phyloP scores from a whole-genome alignment of 2,888 invertebrate species.

The Exephanes ischioxanthus region DNA sequence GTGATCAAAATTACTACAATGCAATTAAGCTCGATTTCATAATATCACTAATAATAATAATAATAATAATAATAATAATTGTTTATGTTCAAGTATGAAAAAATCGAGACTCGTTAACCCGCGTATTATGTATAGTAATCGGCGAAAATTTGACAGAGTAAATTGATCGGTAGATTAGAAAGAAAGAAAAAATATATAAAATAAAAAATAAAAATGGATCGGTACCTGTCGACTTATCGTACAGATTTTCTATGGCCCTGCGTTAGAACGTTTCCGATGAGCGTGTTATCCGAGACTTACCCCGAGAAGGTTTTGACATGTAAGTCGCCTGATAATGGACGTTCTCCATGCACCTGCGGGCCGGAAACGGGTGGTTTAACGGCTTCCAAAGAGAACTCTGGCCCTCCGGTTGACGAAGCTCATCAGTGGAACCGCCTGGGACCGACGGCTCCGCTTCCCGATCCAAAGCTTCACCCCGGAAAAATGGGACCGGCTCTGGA shows the following conservation, averaged over 20 bases:
- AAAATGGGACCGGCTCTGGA: constrained; percentile 87
- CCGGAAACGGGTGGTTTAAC: constrained; percentile 52
- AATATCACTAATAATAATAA: too few species aligned
- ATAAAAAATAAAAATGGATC: constrained; percentile 85
- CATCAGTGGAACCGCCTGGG: constrained; percentile 85
- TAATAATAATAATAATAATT: background rate
- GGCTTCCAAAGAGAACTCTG: constrained; percentile 38
- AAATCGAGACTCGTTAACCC: too few species aligned
- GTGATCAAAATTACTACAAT: background rate
- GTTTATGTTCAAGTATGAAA: background rate
- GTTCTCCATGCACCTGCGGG: constrained; percentile 62
- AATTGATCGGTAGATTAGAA: constrained; percentile 6
- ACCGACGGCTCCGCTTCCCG: constrained; percentile 88
- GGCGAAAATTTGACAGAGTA: constrained; percentile 15
- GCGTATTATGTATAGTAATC: background rate
- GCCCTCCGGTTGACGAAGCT: constrained; percentile 65
- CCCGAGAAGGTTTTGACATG: background rate
- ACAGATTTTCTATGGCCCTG: constrained; percentile 89
- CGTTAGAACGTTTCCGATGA: constrained; percentile 75
- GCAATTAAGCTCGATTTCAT: too few species aligned
- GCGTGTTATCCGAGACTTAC: background rate
- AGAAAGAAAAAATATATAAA: background rate
- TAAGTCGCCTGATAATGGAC: background rate
- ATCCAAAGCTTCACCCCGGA: constrained; percentile 88
- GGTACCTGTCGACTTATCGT: constrained; percentile 88